phyloP scores from a whole-genome alignment of 2,113 vertebrate species.

The Tursiops truncatus region DNA sequence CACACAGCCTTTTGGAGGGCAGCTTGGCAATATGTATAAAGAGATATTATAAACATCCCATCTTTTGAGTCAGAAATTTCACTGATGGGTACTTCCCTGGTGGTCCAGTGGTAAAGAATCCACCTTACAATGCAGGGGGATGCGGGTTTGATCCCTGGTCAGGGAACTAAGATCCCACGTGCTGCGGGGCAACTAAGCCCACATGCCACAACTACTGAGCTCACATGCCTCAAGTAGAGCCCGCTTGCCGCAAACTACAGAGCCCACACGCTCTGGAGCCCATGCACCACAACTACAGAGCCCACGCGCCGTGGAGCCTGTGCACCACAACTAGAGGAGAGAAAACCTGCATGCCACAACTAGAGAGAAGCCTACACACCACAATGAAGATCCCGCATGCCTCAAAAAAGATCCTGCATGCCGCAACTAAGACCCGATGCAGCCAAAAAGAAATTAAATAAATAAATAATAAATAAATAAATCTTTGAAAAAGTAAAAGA shows the following conservation, averaged over 20 bases:
- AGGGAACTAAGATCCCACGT: background rate
- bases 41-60: background rate
- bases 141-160: background rate
- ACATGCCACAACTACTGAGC: background rate
- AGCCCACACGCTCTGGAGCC: no score
- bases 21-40: background rate
- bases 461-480: background rate
- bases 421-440: background rate
- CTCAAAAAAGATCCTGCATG: no score
- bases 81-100: background rate
- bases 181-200: background rate
- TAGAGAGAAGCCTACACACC: no score
- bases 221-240: no score
- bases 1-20: background rate
- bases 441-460: background rate
- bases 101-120: background rate
- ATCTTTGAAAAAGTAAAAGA: background rate
- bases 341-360: no score
- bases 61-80: conserved; percentile 27
- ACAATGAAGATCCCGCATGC: no score
- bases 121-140: background rate
- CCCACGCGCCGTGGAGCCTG: no score
- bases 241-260: no score
- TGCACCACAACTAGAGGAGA: no score
- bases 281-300: no score